Evolutionary conservation across 2,113 vertebrate species (phyloP).

Genomic region (Nycticryphes semicollaris): DNA sequence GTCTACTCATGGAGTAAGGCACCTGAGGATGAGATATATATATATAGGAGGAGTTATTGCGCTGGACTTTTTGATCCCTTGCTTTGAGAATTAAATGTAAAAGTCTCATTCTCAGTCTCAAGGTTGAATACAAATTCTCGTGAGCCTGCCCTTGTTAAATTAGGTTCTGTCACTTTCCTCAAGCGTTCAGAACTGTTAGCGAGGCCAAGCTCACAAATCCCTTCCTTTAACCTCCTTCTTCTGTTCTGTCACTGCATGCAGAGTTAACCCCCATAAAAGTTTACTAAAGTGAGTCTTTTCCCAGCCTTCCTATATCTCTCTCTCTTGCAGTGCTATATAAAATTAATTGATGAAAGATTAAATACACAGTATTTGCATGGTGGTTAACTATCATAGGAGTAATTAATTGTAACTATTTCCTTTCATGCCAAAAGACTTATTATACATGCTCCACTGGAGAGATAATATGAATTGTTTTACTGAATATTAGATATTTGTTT

Average conservation of each 20-base stretch:
- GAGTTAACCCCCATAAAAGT: background rate
- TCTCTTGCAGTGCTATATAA: background rate
- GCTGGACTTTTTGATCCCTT: background rate
- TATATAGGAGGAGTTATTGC: background rate
- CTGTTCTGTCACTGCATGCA: background rate
- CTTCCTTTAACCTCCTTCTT: background rate
- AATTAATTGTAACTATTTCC: background rate
- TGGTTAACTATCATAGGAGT: background rate
- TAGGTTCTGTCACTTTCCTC: background rate
- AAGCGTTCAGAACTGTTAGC: background rate
- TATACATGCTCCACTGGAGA: background rate
- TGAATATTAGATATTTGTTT: background rate
- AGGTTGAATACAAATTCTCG: slow-evolving; percentile 2
- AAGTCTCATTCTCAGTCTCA: background rate
- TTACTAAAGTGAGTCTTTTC: background rate
- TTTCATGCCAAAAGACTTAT: background rate
- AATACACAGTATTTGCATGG: background rate
- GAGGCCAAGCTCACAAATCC: background rate
- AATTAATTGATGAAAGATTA: background rate
- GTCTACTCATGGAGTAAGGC: background rate
- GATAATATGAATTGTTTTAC: background rate
- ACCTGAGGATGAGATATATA: background rate
- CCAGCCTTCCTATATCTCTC: background rate
- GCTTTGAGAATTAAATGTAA: background rate
- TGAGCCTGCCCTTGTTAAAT: background rate